These are phyloP conservation scores for Nasonia longicornis DNA, from an alignment of 1,140 invertebrate species.

Conservation along the genomic window DNA sequence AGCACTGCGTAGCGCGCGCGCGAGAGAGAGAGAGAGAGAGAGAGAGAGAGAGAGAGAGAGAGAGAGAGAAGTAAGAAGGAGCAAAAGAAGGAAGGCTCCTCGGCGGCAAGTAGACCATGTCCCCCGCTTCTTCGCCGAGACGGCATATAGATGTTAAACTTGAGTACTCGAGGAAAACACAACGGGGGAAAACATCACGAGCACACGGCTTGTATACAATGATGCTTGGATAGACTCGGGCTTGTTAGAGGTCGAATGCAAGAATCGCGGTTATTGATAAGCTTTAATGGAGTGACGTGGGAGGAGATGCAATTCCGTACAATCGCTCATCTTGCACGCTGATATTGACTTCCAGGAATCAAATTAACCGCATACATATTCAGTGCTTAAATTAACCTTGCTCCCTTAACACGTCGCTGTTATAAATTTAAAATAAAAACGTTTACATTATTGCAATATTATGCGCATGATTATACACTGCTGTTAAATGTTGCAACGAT, in stretches of 20 bases:
- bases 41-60: conserved; percentile 26
- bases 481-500: not conserved
- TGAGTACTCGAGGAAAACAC: conserved; percentile 45
- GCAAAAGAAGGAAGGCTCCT: conserved; percentile 31
- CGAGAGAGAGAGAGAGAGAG: conserved; percentile 34
- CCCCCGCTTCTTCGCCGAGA: conserved; percentile 12
- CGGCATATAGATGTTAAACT: conserved; percentile 33
- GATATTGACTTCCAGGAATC: too few relatives aligned
- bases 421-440: not conserved
- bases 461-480: not conserved
- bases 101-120: conserved; percentile 53
- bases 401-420: not conserved
- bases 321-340: too few relatives aligned
- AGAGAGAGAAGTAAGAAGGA: conserved; percentile 8
- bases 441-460: not conserved
- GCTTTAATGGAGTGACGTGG: conserved; percentile 51
- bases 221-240: conserved; percentile 47
- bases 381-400: not conserved
- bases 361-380: conserved; percentile 11
- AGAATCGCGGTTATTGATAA: conserved; percentile 56
- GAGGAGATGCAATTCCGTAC: too few relatives aligned
- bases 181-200: not conserved
- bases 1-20: not conserved
- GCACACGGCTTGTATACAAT: conserved; percentile 30
- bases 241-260: conserved; percentile 56